A percentile compares a stretch with the other conserved stretches of the same genome.
Conservation (phyloP, 2,888 invertebrate genomes). For the Adelphocoris suturalis region DNA sequence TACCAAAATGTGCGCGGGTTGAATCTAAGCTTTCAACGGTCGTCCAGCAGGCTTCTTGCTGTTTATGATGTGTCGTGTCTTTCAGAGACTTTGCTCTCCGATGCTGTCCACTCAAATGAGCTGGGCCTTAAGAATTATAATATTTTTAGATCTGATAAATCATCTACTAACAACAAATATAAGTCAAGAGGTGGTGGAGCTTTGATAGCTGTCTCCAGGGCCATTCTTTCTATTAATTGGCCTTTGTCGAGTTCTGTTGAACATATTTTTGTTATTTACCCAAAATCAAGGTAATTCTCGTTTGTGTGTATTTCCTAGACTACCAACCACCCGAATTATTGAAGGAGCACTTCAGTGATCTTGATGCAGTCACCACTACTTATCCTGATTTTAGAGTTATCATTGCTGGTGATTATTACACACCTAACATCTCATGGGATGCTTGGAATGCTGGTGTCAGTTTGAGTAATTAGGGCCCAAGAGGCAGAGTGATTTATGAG, state of each 20-base stretch:
- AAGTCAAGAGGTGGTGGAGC: not conserved
- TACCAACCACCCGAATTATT: not conserved
- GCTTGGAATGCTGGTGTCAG: not conserved
- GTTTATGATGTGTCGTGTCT: not conserved
- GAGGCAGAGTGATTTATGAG: too few relatives aligned
- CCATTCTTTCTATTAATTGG: not conserved
- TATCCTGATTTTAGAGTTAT: not conserved
- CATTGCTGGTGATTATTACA: not conserved
- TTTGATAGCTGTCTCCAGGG: not conserved
- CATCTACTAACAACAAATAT: not conserved
- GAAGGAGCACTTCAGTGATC: not conserved
- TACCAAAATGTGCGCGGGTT: conserved; percentile 11
- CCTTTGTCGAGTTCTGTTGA: not conserved
- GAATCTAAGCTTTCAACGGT: conserved; percentile 5
- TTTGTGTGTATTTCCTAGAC: not conserved
- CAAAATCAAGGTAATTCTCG: not conserved
- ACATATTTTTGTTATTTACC: not conserved
- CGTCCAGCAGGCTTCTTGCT: not conserved
- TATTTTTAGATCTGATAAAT: not conserved
- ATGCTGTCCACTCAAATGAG: not conserved
- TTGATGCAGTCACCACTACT: not conserved
- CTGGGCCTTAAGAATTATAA: not conserved
- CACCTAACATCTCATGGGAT: not conserved
- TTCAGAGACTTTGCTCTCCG: not conserved
- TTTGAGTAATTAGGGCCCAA: not conserved